Evolutionary conservation across 2,113 vertebrate genomes (phyloP), one percentile per base, ranked within the genome.

Genomic region (Cepphus grylle): DNA sequence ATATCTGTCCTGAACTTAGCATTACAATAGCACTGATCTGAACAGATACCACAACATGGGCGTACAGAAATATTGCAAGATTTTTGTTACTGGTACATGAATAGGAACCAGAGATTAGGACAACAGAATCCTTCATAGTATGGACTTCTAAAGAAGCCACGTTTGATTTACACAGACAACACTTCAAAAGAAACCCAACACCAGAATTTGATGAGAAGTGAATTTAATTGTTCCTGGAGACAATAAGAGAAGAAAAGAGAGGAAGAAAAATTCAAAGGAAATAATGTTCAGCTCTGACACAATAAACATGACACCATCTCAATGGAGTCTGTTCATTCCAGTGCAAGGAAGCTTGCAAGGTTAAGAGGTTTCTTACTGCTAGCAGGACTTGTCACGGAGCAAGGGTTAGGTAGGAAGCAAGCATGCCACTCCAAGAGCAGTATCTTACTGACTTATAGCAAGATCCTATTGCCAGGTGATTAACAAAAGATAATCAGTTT

Each of bases 351-450:
- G 34, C 43, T 76, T 89, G 73, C 73, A 59, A 86, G 73, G 76
- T 74, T 59, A 84, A 74, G 72, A 84, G 38, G 76, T 70, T 86
- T 72, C 61, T 81, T 47, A n/a, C 56, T 67, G 70, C 66, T 30
- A 70, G 87, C 76, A 82, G 79, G 56, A 88, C 36, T 40, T 52
- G 49, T 23, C 69, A 74, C 77, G 58, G 83, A 90, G 70, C 47
- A 42, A 27, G 52, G 52, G 23, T 56, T 63, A 78, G 70, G 61
- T 45, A 81, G 61, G 77, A 94, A 96, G 89, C 92, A 91, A 50
- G 80, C 89, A 95, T 95, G 86, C 95, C 87, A 66, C 63, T 85
- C 34, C 56, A 74, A 55, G 3, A 93, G 87, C 88, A 86, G 66
- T 50, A 69, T 62, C 76, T 92, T 20, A 87, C 32, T 91, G 78